Conservation (phyloP, 2,797 vertebrate species). For the Betta splendens region DNA sequence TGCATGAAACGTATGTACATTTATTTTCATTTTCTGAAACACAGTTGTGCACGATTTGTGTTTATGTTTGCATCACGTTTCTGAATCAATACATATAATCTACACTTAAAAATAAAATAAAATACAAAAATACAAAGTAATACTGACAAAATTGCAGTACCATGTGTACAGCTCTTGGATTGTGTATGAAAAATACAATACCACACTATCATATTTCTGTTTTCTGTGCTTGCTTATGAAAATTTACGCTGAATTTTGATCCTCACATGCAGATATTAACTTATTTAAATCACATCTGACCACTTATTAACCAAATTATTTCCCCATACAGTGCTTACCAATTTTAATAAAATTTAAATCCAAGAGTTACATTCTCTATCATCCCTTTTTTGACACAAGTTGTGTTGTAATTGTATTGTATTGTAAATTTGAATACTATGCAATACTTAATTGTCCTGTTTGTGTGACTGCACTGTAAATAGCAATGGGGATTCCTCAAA, state of each 20-base stretch:
- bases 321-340: conserved; percentile 1
- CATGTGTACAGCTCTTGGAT: conserved; percentile 29
- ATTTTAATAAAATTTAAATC: conserved; percentile 6
- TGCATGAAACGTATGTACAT: not conserved
- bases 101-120: conserved; percentile 36
- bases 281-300: conserved; percentile 1
- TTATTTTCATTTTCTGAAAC: conserved; percentile 52
- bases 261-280: conserved; percentile 1
- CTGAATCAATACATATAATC: conserved; percentile 37
- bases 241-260: conserved; percentile 8
- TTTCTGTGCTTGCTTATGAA: conserved; percentile 1
- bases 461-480: conserved; percentile 4
- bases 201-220: conserved; percentile 13
- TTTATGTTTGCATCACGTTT: conserved; percentile 38
- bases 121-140: conserved; percentile 56
- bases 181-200: conserved; percentile 36
- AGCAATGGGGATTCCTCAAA: conserved; percentile 27
- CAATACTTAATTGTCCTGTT: conserved; percentile 1
- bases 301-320: conserved; percentile 8
- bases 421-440: too few relatives aligned
- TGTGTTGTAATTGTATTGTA: too few relatives aligned
- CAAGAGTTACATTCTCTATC: not conserved
- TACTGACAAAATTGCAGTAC: conserved; percentile 57
- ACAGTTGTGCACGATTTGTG: conserved; percentile 57
- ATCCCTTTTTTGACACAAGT: conserved; percentile 21